Conservation (phyloP, 2,797 vertebrate species). For the Macrochelys suwanniensis region DNA sequence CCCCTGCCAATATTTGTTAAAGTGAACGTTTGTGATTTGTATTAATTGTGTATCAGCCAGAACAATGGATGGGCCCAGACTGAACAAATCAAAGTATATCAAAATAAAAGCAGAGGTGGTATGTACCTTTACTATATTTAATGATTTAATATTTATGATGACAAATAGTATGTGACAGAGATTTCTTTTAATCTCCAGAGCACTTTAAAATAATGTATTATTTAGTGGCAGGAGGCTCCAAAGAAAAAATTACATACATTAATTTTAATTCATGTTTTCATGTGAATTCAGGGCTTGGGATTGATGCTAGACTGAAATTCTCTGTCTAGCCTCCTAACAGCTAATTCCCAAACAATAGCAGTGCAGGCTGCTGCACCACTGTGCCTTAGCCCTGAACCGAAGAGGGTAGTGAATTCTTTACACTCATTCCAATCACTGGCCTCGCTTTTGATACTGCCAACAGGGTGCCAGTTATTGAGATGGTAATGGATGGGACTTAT, state of each 20-base stretch:
- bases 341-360: neutral
- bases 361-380: neutral
- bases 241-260: neutral
- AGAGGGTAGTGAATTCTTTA: neutral
- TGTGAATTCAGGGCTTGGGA: neutral
- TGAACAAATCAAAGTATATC: neutral
- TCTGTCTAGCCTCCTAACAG: neutral
- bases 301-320: neutral
- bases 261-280: neutral
- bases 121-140: neutral
- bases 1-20: neutral
- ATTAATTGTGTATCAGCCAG: neutral
- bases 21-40: neutral
- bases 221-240: neutral
- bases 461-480: neutral
- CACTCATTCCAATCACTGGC: neutral
- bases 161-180: neutral
- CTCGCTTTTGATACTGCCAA: neutral
- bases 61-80: neutral
- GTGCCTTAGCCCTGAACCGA: neutral
- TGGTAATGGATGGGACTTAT: neutral
- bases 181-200: neutral
- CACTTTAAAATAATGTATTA: neutral
- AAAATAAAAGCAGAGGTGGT: neutral
- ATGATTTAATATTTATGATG: neutral